A percentile compares a stretch with the other conserved stretches of the same genome.
These are phyloP conservation scores for Stenotaenia linearis DNA, from an alignment of 2,888 invertebrate species.

Conservation along the genomic window DNA sequence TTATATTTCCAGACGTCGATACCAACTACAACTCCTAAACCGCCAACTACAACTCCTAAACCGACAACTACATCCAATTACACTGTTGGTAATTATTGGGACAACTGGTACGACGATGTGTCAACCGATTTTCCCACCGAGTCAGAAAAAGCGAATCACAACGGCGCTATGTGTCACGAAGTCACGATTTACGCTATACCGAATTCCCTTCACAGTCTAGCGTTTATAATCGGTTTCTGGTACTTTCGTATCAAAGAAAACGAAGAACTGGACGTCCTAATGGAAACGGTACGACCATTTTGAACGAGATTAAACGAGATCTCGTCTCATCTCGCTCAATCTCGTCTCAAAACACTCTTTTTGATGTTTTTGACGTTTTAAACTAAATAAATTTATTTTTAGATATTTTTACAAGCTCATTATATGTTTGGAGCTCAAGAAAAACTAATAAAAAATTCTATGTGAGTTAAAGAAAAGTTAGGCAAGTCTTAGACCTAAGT, in stretches of 20 bases:
- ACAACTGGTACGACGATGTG: not conserved
- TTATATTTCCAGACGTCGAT: too few relatives aligned
- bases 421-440: constrained; percentile 43
- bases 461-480: constrained; percentile 42
- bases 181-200: constrained; percentile 47
- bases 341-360: too few relatives aligned
- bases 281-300: constrained; percentile 48
- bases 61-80: not conserved
- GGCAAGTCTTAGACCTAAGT: too few relatives aligned
- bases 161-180: not conserved
- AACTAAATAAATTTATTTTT: too few relatives aligned
- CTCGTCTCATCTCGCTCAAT: too few relatives aligned
- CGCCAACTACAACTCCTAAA: not conserved
- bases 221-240: constrained; percentile 45
- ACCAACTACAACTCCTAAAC: too few relatives aligned
- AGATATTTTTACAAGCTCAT: constrained; percentile 47
- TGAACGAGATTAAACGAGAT: too few relatives aligned
- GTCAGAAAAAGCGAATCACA: not conserved
- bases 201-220: constrained; percentile 45
- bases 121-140: not conserved
- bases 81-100: too few relatives aligned
- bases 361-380: too few relatives aligned
- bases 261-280: constrained; percentile 47
- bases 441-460: constrained; percentile 43
- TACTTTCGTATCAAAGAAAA: constrained; percentile 46